These are phyloP conservation scores for Exephanes ischioxanthus DNA, from an alignment of 2,888 invertebrate genomes.

Conservation along the genomic window DNA sequence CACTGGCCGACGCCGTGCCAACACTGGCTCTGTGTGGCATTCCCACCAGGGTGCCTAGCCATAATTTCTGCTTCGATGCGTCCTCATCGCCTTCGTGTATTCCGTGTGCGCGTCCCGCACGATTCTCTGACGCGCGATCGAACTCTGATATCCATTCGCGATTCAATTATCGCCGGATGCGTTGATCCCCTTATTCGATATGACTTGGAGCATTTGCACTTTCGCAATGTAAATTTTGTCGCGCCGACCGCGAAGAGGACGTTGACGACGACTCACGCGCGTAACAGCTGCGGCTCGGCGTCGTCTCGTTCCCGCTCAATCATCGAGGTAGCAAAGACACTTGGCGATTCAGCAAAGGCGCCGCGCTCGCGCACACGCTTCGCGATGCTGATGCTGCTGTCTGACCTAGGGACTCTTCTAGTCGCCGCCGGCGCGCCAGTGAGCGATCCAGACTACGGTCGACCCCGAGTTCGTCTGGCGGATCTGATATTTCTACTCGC, in stretches of 20 bases:
- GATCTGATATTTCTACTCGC: constrained; percentile 38
- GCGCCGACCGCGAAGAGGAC: constrained; percentile 1
- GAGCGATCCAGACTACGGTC: constrained; percentile 9
- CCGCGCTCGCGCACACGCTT: neutral
- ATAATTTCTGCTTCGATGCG: constrained; percentile 7
- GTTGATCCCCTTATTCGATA: constrained; percentile 17
- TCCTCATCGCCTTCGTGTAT: constrained; percentile 33
- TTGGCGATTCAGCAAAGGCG: constrained; percentile 13
- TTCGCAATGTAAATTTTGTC: constrained; percentile 34
- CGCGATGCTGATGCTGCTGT: neutral
- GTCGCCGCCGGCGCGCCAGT: neutral
- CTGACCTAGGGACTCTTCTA: constrained; percentile 37
- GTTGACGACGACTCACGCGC: constrained; percentile 17
- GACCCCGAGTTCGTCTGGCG: constrained; percentile 9
- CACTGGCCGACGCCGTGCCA: neutral
- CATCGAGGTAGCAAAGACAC: constrained; percentile 23
- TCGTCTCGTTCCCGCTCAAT: constrained; percentile 32
- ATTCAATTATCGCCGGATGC: constrained; percentile 17
- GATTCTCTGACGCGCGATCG: constrained; percentile 25
- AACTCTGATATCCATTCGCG: constrained; percentile 26
- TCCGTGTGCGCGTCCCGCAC: constrained; percentile 33
- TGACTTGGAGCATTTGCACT: constrained; percentile 10
- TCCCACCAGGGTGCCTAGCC: constrained; percentile 17
- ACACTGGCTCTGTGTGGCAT: neutral
- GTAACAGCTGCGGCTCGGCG: constrained; percentile 29